A percentile compares a stretch with the other conserved stretches of the same genome.
Conservation (phyloP, 2,888 invertebrate species). For the Girardia tigrina region DNA sequence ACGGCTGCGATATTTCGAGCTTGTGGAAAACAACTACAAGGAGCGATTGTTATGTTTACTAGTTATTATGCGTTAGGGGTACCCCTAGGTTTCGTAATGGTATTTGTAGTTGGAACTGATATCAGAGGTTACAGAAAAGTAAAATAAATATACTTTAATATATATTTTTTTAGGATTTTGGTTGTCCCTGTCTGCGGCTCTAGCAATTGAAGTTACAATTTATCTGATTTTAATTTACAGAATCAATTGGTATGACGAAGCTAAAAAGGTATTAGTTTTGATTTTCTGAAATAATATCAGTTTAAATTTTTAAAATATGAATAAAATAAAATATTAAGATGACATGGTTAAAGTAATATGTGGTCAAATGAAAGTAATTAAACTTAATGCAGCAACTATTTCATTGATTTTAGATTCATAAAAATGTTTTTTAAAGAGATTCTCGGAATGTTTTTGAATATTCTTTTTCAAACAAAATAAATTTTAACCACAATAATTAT, state of each 20-base stretch:
- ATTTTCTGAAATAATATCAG: not conserved
- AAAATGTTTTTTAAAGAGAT: no score
- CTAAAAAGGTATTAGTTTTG: not conserved
- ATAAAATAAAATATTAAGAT: no score
- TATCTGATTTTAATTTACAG: not conserved
- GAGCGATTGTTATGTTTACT: not conserved
- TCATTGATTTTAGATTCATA: no score
- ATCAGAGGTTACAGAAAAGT: no score
- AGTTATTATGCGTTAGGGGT: not conserved
- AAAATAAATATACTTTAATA: no score
- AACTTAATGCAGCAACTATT: no score
- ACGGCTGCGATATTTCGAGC: not conserved
- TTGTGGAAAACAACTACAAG: not conserved
- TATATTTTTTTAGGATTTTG: not conserved
- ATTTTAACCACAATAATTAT: no score
- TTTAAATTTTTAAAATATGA: no score
- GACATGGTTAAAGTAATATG: no score
- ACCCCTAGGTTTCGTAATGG: not conserved
- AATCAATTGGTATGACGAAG: not conserved
- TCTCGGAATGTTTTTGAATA: no score
- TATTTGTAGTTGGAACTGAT: not conserved
- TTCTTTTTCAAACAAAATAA: no score
- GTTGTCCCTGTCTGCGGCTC: not conserved
- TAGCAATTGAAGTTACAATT: not conserved
- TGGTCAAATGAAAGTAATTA: no score